Evolutionary conservation across 2,797 vertebrate species (phyloP).

Genomic region (Poecilia picta): DNA sequence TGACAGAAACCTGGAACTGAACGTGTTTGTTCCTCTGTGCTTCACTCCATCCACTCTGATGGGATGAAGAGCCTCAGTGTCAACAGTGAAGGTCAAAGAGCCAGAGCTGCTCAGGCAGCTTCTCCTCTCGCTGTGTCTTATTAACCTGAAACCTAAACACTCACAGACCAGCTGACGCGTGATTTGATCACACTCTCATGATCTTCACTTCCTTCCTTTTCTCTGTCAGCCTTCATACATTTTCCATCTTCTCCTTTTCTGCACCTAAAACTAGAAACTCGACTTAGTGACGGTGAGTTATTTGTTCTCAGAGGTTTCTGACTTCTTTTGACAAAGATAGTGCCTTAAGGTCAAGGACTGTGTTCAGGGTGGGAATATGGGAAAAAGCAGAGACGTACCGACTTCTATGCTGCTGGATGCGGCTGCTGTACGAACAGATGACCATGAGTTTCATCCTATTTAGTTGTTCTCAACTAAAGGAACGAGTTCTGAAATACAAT

Average conservation of each 20-base stretch:
- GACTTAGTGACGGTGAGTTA: not conserved
- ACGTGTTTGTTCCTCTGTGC: conserved; percentile 13
- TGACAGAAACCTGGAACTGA: not conserved
- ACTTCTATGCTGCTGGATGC: not conserved
- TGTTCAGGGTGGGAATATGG: not conserved
- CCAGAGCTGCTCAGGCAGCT: conserved; percentile 3
- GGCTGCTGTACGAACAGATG: not conserved
- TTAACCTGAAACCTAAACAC: too few relatives aligned
- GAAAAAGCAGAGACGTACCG: not conserved
- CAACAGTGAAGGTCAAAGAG: not conserved
- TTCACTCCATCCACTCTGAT: conserved; percentile 21
- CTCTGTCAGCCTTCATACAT: not conserved
- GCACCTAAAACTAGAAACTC: not conserved
- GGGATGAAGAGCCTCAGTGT: conserved; percentile 25
- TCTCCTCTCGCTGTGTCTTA: conserved; percentile 10
- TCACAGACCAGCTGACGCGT: not conserved
- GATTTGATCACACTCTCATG: not conserved
- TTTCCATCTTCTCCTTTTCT: not conserved
- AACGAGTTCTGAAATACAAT: not conserved
- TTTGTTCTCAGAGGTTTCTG: not conserved
- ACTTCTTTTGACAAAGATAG: not conserved
- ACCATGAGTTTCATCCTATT: not conserved
- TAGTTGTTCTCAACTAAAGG: not conserved
- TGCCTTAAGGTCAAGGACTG: not conserved
- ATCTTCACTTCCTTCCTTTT: not conserved